Base-by-base conservation (phyloP, 2,113 vertebrate species). In the Indicator indicator region DNA sequence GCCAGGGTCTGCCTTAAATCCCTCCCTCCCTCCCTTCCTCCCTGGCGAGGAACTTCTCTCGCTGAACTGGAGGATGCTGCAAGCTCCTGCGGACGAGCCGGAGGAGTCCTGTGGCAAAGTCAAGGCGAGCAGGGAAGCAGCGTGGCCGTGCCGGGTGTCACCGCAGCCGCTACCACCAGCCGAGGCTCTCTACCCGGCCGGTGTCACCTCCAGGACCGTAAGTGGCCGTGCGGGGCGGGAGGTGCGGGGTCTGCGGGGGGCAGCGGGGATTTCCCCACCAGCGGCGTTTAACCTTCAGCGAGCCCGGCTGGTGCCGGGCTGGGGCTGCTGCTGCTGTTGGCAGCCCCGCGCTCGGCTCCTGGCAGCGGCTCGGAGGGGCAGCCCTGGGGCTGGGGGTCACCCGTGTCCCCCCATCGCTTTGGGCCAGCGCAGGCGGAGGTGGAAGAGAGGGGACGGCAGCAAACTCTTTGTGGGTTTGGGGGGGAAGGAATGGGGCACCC, bases 21-120 rank as follows among this genome's bases (percentile, higher is more conserved):
- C 96, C 93, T 91, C 75, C 87, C 93, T 91, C 75, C 87, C 88
- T 88, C 90, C 94, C 95, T 93, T 94, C 94, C 95, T 93, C 95
- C 88, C 80, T 83, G 64, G 56, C 85, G 76, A 92, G 95, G 95
- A 97, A 97, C 97, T 96, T 96, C 96, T 97, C 97, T 60, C 56
- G 95, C 95, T 94, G 94, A 95, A 93, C 94, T 30, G 96, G 89
- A 95, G 94, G 94, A 91, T 91, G 96, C 95, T 95, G 96, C 96
- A 96, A 93, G 96, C 96, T 96, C 94, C 93, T 92, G 96, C 96
- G 95, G 97, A 91, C 77, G 91, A 94, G 85, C 93, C 74, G 64
- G 88, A 94, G 95, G 89, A 94, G 94, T 96, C 89, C 94, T 90
- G 91, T 94, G 94, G 89, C 97, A 97, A 97, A 97, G 97, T 97